These are phyloP conservation scores for Pentamera pediparva DNA, from an alignment of 53 echinoderm and acorn worm species.

Conservation along the genomic window DNA sequence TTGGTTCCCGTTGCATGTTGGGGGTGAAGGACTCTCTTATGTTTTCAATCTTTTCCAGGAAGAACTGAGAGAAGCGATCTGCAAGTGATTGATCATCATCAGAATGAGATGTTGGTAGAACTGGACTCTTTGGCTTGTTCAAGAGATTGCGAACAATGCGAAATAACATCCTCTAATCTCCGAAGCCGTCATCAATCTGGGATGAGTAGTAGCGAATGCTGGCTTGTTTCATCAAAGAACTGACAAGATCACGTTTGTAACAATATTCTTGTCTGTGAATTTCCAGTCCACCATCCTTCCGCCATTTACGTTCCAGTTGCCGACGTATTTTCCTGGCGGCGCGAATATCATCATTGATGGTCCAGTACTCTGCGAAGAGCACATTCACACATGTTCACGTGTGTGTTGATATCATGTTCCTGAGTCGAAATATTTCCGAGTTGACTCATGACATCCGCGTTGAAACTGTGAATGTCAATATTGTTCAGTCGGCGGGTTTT, in stretches of 20 bases:
- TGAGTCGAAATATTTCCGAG: background rate
- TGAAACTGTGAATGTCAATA: constrained; percentile 2
- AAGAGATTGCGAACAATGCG: background rate
- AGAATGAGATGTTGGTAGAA: constrained; percentile 6
- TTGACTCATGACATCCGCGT: background rate
- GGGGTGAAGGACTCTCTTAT: background rate
- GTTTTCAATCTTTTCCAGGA: background rate
- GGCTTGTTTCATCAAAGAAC: background rate
- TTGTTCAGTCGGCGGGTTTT: background rate
- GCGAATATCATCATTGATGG: constrained; percentile 11
- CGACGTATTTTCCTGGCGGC: background rate
- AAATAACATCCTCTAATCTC: constrained; percentile 15
- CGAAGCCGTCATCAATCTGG: background rate
- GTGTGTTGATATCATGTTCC: no score
- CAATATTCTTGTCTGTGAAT: constrained; percentile 4
- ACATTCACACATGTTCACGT: no score
- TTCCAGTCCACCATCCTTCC: background rate
- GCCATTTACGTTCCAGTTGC: constrained; percentile 5
- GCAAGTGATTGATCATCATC: background rate
- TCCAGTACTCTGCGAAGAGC: background rate
- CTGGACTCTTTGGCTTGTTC: constrained; percentile 11
- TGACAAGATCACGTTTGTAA: background rate
- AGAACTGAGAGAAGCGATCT: background rate
- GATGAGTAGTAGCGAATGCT: background rate
- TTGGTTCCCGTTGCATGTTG: no score